Evolutionary conservation across 2,113 vertebrate genomes (phyloP).

Genomic region (Camelus dromedarius): DNA sequence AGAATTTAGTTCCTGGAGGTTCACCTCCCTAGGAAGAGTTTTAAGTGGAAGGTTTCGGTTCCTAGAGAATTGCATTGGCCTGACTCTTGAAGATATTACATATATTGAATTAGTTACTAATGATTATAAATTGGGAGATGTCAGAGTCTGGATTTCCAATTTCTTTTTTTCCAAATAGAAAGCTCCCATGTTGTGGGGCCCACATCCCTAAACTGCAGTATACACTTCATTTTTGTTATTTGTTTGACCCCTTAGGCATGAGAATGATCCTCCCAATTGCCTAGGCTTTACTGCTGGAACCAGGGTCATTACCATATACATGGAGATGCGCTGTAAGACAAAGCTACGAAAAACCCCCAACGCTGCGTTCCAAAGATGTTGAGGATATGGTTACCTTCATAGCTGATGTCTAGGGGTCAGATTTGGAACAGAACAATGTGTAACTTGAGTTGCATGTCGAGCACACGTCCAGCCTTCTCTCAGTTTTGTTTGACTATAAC

Average conservation of each 20-base stretch:
- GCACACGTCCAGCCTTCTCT: neutral
- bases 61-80: neutral
- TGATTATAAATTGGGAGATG: conserved; percentile 7
- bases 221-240: neutral
- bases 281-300: neutral
- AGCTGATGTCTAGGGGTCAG: neutral
- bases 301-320: neutral
- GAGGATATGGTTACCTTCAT: neutral
- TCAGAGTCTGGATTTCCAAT: neutral
- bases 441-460: neutral
- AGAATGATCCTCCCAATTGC: neutral
- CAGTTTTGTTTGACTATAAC: neutral
- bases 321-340: neutral
- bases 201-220: neutral
- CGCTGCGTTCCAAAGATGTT: neutral
- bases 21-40: neutral
- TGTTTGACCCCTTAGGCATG: neutral
- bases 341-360: neutral
- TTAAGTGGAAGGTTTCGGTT: neutral
- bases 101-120: conserved; percentile 11
- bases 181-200: neutral
- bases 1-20: neutral
- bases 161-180: neutral
- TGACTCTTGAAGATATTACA: neutral
- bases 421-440: neutral